Base-by-base conservation (phyloP, 2,113 vertebrate genomes). In the Stictonetta naevosa region DNA sequence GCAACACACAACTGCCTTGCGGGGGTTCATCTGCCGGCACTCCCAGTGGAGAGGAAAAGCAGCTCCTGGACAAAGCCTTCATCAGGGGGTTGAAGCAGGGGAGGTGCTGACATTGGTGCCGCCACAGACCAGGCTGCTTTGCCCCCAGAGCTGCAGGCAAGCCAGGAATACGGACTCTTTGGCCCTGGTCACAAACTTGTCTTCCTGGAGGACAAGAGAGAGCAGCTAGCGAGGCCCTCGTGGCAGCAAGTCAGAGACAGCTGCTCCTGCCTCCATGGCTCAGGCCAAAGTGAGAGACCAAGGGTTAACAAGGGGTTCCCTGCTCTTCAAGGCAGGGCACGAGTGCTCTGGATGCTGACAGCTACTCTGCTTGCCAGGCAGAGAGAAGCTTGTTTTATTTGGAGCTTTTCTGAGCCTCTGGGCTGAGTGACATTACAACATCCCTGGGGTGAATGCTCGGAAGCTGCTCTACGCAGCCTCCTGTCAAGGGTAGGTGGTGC, bases 71-170 rank as follows among this genome's bases (percentile, higher is more conserved):
- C 69, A 60, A 7, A 6, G 26, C 34, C 16, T 15, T 10, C 63
- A 42, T 28, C 2, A 25, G 31, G 1, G 21, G 44, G 44, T 34
- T 48, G 63, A 76, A 40, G 42, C 23, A 26, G 40, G 31, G 40
- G 60, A 55, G 77, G 33, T 17, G 26, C 6, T 15, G 64, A 36
- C 60, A 48, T 10, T 13, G 34, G 33, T 81, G 76, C 36, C 46
- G 53, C 34, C 74, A 44, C 13, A 29, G 55, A 73, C 7, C 5
- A 3, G 10, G 20, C 1, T 2, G 34, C 21, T 92, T 69, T 50
- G 60, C 6, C 60, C 34, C 40, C 2, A 0, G 25, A 55, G 55
- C 26, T 0, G 4, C 25, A 59, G 46, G 50, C 28, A 34, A 40
- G 7, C 8, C 55, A 36, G 7, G 19, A 56, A 83, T 20, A 44